Base-by-base conservation (phyloP, 2,888 invertebrate species). In the Margaritifera margaritifera region DNA sequence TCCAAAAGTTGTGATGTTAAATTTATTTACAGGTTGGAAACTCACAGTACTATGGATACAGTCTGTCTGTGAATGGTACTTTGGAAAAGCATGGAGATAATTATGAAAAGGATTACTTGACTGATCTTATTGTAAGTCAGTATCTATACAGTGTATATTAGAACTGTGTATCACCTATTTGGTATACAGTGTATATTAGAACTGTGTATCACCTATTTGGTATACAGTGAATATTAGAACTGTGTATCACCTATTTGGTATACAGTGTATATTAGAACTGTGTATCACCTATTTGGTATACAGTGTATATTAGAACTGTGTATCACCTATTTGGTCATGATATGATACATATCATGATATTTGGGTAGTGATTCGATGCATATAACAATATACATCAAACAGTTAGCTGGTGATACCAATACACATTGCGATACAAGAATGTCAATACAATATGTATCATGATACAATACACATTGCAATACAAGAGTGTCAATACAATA, bases 1-100 rank as follows among this genome's bases (percentile, higher is more conserved):
- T 42, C 42, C 15, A 15, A 42, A 1, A 15, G 42, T 11, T 15
- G 42, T 6, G 42, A 42, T 42, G 42, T 42, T 15, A 42, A 42
- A 15, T n/a, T 53, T 53, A 20, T 63, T 71, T 73, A 31, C 62
- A 90, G 90, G 87, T 95, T 74, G 97, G 97, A 51, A 98, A 98
- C 90, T 97, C 97, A 0, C 93, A 92, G n/a, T 98, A 97, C 90
- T 98, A 97, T 89, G 93, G 96, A 90, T 98, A 96, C 86, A 93
- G 94, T 0, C 89, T 97, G 60, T 95, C 95, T 0, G 93, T 95
- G 77, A 95, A 97, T 88, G 95, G 95, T 0, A 92, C 92, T 0
- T 92, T 92, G 18, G 92, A 92, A 52, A 86, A 89, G 61, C 93
- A 93, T 82, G 93, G 93, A 20, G 88, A 92, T 25, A 90, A 93